phyloP scores from a whole-genome alignment of 2,888 invertebrate species.

The Agrochola macilenta region DNA sequence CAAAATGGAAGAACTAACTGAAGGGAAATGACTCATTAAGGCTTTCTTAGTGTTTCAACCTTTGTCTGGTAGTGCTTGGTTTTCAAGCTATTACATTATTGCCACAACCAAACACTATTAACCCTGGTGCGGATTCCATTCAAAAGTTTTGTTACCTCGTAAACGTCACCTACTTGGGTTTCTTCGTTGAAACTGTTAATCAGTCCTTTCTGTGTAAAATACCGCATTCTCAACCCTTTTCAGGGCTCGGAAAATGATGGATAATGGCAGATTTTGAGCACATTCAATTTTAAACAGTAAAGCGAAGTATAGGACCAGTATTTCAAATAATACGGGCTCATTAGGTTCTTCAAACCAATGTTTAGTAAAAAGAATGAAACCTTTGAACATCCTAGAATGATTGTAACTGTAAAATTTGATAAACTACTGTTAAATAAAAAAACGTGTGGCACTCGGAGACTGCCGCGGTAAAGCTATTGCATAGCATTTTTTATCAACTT shows the following conservation, averaged over 20 bases:
- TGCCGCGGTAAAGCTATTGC: too few relatives aligned
- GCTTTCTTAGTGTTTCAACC: conserved; percentile 33
- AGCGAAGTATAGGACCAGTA: background rate
- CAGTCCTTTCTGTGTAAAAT: conserved; percentile 40
- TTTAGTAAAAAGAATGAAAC: background rate
- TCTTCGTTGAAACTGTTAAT: conserved; percentile 45
- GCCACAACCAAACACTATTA: conserved; percentile 58
- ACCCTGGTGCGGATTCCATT: conserved; percentile 39
- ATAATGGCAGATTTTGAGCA: background rate
- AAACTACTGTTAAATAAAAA: background rate
- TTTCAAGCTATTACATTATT: conserved; percentile 44
- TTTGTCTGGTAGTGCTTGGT: conserved; percentile 34
- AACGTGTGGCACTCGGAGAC: too few relatives aligned
- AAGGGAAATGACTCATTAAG: conserved; percentile 56
- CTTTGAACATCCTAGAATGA: background rate
- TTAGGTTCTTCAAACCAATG: background rate
- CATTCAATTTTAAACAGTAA: background rate
- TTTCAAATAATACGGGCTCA: background rate
- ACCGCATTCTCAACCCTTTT: conserved; percentile 29
- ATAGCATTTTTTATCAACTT: too few relatives aligned
- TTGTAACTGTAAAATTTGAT: background rate
- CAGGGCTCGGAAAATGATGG: background rate
- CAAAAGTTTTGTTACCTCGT: conserved; percentile 52
- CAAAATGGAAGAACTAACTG: conserved; percentile 51
- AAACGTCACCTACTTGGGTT: conserved; percentile 44